Evolutionary conservation across 2,888 invertebrate species (phyloP), one percentile per base, ranked within the genome.

Genomic region (Troilus luridus): DNA sequence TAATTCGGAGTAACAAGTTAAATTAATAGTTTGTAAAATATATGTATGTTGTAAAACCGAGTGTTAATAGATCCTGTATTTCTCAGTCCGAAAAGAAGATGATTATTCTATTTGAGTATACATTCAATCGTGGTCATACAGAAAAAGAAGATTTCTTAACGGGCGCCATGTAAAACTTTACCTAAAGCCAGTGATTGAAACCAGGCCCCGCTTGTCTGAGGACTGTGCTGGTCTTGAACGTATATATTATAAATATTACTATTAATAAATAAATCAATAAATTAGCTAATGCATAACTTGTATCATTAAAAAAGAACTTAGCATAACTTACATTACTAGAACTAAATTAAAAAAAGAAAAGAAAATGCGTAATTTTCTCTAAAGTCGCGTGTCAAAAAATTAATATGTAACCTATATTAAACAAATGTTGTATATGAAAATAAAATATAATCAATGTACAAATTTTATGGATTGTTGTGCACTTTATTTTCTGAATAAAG

Each of bases 71-170:
- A 77, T 77, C 72, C 72, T 17, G 72, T 77, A 77, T 77, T 41
- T 77, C 41, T 77, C 72, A 77, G 41, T 77, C 41, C 27, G 27
- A 77, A 77, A 77, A 77, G 72, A 27, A 19, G 72, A 77, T 77
- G 72, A 77, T 77, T 77, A 77, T 41, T 77, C 72, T 77, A 77
- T 77, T 77, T 41, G 27, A 41, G 72, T 77, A 77, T 77, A 77
- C 72, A 77, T 77, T 77, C 72, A 77, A 77, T 77, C 72, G 27
- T 77, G 72, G 72, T 17, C 41, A 41, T 77, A 17, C 27, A 77
- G 72, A 77, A 77, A 77, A 77, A 77, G 72, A 27, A 41, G 72
- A 77, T 77, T 41, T 77, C 72, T 77, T 77, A 27, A 77, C 27
- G 72, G 72, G 72, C 72, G 41, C 72, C 72, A 41, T 77, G 27